Percentiles rank a stretch among this genome's conserved stretches.
Conservation (phyloP, 2,888 invertebrate species). For the Muscina levida region DNA sequence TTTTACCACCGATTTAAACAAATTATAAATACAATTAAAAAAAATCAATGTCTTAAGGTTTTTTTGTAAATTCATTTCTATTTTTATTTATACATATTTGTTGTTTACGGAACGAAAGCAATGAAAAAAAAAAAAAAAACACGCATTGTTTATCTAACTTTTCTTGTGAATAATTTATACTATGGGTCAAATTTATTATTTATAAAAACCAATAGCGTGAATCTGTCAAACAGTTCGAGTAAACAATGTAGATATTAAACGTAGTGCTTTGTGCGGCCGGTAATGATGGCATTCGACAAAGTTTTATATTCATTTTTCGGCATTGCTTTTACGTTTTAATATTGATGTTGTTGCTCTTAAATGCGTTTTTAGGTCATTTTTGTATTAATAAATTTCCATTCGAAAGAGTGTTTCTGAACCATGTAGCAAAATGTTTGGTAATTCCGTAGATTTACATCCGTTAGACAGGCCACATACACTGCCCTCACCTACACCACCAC, state of each 20-base stretch:
- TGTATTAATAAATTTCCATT: conserved; percentile 69
- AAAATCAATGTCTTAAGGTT: too few relatives aligned
- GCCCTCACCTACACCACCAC: not conserved
- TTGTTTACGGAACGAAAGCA: conserved; percentile 11
- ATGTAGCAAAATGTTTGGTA: conserved; percentile 38
- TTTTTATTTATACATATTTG: conserved; percentile 5
- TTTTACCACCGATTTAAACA: too few relatives aligned
- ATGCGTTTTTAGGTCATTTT: conserved; percentile 74
- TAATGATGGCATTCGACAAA: too few relatives aligned
- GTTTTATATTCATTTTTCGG: not conserved
- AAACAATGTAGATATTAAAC: not conserved
- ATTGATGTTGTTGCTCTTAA: conserved; percentile 48
- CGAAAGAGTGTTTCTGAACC: conserved; percentile 42
- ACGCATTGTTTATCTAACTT: conserved; percentile 28
- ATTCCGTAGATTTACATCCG: conserved; percentile 58
- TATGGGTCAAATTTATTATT: not conserved
- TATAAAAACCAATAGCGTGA: not conserved
- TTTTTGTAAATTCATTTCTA: too few relatives aligned
- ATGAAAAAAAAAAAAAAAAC: conserved; percentile 11
- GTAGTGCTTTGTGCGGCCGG: not conserved
- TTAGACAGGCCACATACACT: conserved; percentile 8
- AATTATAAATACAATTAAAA: too few relatives aligned
- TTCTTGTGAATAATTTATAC: conserved; percentile 9
- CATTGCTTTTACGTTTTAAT: conserved; percentile 24
- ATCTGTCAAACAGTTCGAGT: not conserved